Conservation (phyloP, 2,797 vertebrate genomes). For the Esox lucius region DNA sequence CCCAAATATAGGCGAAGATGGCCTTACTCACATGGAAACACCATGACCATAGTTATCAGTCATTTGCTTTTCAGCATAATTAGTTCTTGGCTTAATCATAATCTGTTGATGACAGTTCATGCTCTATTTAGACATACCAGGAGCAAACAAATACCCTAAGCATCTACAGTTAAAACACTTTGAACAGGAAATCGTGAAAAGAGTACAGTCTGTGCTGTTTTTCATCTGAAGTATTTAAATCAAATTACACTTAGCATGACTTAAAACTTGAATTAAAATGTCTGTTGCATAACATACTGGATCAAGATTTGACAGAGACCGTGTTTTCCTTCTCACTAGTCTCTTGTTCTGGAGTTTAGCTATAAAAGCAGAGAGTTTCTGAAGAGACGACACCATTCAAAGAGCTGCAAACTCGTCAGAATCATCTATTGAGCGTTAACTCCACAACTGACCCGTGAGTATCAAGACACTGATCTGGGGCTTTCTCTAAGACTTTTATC, state of each 20-base stretch:
- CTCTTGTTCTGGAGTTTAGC: not conserved
- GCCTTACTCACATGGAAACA: too few relatives aligned
- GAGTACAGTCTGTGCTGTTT: not conserved
- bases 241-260: not conserved
- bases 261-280: not conserved
- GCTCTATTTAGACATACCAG: not conserved
- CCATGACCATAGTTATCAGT: not conserved
- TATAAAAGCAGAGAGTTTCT: not conserved
- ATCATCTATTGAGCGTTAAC: not conserved
- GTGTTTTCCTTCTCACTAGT: slow-evolving; percentile 1
- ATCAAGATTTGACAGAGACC: not conserved
- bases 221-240: not conserved
- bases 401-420: slow-evolving; percentile 7
- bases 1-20: too few relatives aligned
- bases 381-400: slow-evolving; percentile 8
- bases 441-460: slow-evolving; percentile 14
- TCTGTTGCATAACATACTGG: not conserved
- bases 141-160: not conserved
- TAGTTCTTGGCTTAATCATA: not conserved
- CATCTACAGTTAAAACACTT: not conserved
- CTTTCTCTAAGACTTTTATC: not conserved
- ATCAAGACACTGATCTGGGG: not conserved
- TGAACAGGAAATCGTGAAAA: not conserved
- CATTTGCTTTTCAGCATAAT: not conserved
- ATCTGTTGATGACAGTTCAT: not conserved